Conservation (phyloP, 2,888 invertebrate genomes). For the Hedya salicella region DNA sequence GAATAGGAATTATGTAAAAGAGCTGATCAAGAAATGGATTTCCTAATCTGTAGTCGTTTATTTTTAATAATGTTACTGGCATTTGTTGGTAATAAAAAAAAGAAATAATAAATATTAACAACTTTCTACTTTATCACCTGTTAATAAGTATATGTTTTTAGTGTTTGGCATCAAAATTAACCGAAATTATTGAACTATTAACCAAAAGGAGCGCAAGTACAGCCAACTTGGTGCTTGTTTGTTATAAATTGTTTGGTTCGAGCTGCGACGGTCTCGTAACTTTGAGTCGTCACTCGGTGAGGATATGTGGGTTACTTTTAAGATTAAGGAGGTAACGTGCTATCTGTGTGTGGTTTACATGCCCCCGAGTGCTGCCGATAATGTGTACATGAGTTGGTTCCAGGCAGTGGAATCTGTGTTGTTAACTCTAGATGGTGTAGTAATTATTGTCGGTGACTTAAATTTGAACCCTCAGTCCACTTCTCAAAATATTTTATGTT, state of each 20-base stretch:
- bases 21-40: constrained; percentile 59
- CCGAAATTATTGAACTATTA: too few relatives aligned
- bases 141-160: too few relatives aligned
- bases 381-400: background rate
- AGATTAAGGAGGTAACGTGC: background rate
- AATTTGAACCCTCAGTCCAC: background rate
- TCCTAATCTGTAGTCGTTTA: too few relatives aligned
- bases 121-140: too few relatives aligned
- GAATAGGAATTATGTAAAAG: constrained; percentile 65
- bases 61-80: too few relatives aligned
- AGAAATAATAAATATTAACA: too few relatives aligned
- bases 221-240: too few relatives aligned
- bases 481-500: background rate
- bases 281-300: background rate
- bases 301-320: background rate
- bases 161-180: too few relatives aligned
- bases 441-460: background rate
- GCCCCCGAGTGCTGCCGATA: background rate
- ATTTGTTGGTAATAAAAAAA: too few relatives aligned
- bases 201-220: too few relatives aligned
- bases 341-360: background rate
- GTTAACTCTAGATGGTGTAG: background rate
- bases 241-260: too few relatives aligned
- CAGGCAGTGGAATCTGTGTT: background rate
- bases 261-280: background rate